Evolutionary conservation across 1,140 invertebrate genomes (phyloP).

Genomic region (Nasonia longicornis): DNA sequence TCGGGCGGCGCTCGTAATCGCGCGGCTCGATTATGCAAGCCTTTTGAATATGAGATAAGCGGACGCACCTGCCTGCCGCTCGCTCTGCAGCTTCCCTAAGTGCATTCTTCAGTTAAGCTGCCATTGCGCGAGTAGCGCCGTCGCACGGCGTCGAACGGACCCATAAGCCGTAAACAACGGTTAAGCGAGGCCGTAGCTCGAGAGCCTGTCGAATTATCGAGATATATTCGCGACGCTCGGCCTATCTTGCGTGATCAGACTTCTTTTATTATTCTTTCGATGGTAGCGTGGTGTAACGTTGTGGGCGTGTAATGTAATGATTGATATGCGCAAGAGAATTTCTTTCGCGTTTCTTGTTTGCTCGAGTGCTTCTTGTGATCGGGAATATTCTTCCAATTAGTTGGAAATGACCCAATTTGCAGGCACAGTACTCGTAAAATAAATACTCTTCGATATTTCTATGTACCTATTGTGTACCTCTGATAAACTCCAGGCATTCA

Average conservation of each 20-base stretch:
- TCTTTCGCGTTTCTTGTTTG: no score
- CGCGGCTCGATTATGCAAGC: conserved; percentile 31
- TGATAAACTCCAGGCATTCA: no score
- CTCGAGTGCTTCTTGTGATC: no score
- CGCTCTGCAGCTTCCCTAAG: conserved; percentile 40
- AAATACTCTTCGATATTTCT: no score
- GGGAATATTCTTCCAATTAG: no score
- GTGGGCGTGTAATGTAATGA: no score
- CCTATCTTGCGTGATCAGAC: not conserved
- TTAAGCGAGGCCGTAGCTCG: conserved; percentile 47
- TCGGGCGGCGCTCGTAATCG: conserved; percentile 24
- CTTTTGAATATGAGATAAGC: conserved; percentile 41
- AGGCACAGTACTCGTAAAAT: no score
- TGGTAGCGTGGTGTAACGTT: no score
- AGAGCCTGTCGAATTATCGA: conserved; percentile 61
- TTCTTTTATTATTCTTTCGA: not conserved
- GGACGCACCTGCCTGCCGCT: conserved; percentile 43
- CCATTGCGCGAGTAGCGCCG: not conserved
- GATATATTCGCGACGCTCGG: conserved; percentile 52
- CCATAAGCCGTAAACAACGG: conserved; percentile 62
- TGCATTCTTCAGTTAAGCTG: conserved; percentile 53
- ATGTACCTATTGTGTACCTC: no score
- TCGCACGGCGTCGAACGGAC: conserved; percentile 40
- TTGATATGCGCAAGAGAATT: no score
- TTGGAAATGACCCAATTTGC: no score